Evolutionary conservation across 2,888 invertebrate species (phyloP), one percentile per base, ranked within the genome.

Genomic region (Perdita meconis): DNA sequence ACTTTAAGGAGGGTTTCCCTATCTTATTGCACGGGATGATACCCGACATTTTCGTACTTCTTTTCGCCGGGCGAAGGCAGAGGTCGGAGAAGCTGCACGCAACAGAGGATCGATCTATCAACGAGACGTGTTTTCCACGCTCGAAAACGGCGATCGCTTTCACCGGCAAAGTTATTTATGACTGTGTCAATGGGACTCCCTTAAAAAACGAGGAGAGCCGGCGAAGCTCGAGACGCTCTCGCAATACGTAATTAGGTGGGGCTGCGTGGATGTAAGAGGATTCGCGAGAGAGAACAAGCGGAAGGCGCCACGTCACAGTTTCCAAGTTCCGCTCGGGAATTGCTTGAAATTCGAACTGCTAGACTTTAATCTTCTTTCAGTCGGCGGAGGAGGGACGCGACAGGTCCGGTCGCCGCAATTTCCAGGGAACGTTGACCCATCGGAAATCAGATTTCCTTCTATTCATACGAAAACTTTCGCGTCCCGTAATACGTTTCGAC

Each of bases 1-100:
- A 78, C 85, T 84, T 80, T 82, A 72, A 42, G 78, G 78, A 85
- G 84, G 84, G 85, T 85, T 86, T 86, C 82, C 82, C 83, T 86
- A 86, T 86, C 83, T 82, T 73, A 79, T 86, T 86, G 81, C 85
- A 10, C 40, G 36, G 36, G 22, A 51, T 16, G 57, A 64, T 57
- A 70, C 56, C 71, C 42, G 40, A 67, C 55, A 57, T 69, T 69
- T 59, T 24, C 47, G 16, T 22, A 6, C 44, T 51, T 19, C 53
- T 44, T 44, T 24, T 42, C 12, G 22, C 19, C n/a, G n/a, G 13
- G 19, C 12, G 4, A n/a, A 13, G 38, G 59, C 6, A 19, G 38
- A 56, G 67, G 30, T 55, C 60, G 38, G 8, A n/a, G 10, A n/a
- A n/a, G n/a, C 2, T 13, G 16, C 16, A 56, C 66, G 24, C 47